Percentiles rank a stretch among this genome's conserved stretches.
phyloP scores from a whole-genome alignment of 2,797 vertebrate genomes.

The Euthynnus affinis region DNA sequence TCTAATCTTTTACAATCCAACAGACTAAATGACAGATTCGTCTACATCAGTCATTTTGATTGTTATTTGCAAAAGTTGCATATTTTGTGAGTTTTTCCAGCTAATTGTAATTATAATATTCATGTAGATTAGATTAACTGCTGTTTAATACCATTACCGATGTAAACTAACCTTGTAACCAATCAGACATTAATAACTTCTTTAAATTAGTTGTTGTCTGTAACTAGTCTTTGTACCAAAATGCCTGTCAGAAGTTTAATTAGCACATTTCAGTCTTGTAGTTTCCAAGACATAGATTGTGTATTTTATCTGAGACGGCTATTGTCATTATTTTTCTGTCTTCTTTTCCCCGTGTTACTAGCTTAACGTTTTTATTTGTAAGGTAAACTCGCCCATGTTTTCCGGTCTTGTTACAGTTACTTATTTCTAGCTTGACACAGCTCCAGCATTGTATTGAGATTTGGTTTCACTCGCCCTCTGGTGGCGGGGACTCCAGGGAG shows the following conservation, averaged over 20 bases:
- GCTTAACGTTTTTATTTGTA: conserved; percentile 39
- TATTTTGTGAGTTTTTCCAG: neutral
- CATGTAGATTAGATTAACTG: no score
- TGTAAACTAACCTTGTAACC: no score
- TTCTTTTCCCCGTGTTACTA: neutral
- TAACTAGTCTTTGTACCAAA: neutral
- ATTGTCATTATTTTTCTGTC: neutral
- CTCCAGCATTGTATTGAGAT: neutral
- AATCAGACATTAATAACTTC: neutral
- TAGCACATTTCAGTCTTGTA: neutral
- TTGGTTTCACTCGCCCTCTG: conserved; percentile 67
- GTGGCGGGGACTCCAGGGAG: conserved; percentile 48
- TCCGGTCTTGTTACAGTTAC: rapidly evolving
- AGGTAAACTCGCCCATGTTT: rapidly evolving
- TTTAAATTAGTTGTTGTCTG: neutral
- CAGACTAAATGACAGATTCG: no score
- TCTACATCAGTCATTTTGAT: no score
- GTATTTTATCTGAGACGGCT: neutral
- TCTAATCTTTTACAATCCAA: no score
- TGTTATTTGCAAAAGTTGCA: no score
- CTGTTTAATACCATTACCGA: no score
- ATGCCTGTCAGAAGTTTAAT: neutral
- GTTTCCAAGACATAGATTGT: neutral
- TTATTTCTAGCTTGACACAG: conserved; percentile 5
- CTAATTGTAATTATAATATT: neutral